phyloP scores from a whole-genome alignment of 2,888 invertebrate genomes.

The Euproctis similis region DNA sequence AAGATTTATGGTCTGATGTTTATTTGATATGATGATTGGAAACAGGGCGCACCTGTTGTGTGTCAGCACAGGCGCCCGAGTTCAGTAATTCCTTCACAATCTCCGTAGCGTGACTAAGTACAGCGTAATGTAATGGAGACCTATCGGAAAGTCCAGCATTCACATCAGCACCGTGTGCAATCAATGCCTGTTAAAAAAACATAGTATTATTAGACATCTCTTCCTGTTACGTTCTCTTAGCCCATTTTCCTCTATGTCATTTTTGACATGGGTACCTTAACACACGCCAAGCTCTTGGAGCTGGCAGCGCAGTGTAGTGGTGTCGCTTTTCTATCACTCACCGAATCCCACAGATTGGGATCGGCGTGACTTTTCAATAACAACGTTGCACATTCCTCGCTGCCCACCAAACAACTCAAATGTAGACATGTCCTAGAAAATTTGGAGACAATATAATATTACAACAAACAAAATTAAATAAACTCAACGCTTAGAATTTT shows the following conservation, averaged over 20 bases:
- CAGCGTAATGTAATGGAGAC: conserved; percentile 90
- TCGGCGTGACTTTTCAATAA: conserved; percentile 81
- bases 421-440: conserved; percentile 81
- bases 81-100: conserved; percentile 84
- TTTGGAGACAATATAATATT: no score
- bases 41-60: conserved; percentile 79
- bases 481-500: not conserved
- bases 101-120: conserved; percentile 82
- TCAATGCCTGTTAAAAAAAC: conserved; percentile 68
- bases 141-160: conserved; percentile 81
- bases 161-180: conserved; percentile 86
- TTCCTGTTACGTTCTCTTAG: no score
- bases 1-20: conserved; percentile 10
- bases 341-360: conserved; percentile 83
- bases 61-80: conserved; percentile 88
- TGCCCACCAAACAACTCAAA: conserved; percentile 85
- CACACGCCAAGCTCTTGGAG: conserved; percentile 76
- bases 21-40: conserved; percentile 6
- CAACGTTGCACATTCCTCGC: conserved; percentile 80
- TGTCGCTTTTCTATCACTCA: conserved; percentile 79
- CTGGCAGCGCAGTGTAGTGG: conserved; percentile 87
- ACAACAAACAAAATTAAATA: not conserved
- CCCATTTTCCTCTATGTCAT: conserved; percentile 28
- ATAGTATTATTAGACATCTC: conserved; percentile 13
- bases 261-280: conserved; percentile 63